phyloP scores from a whole-genome alignment of 2,797 vertebrate genomes.

The Vultur gryphus region DNA sequence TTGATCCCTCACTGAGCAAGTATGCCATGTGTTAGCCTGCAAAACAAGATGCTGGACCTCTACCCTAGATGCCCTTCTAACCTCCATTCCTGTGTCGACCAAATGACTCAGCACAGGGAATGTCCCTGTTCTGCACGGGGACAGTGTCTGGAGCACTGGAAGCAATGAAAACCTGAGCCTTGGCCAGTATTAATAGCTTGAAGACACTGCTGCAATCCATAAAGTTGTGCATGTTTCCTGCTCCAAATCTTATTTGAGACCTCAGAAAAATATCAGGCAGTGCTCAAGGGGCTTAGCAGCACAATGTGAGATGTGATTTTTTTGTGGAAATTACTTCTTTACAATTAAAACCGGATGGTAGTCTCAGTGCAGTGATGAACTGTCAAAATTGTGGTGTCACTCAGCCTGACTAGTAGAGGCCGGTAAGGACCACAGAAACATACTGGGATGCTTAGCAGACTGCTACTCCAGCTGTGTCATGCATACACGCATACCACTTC shows the following conservation, averaged over 20 bases:
- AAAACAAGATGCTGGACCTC: not conserved
- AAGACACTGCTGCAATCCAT: not conserved
- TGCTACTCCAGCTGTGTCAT: not conserved
- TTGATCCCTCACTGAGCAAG: not conserved
- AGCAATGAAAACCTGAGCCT: not conserved
- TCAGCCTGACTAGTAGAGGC: not conserved
- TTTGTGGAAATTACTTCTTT: not conserved
- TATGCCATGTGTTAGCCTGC: not conserved
- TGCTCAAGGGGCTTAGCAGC: not conserved
- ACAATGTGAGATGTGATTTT: not conserved
- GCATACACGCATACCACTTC: not conserved
- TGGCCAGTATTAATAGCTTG: not conserved
- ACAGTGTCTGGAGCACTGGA: not conserved
- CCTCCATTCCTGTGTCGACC: not conserved
- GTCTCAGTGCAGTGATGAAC: not conserved
- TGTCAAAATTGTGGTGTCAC: not conserved
- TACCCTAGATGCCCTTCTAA: not conserved
- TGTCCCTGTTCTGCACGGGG: not conserved
- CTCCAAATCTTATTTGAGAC: not conserved
- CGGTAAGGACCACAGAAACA: not conserved
- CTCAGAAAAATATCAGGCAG: not conserved
- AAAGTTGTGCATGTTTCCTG: not conserved
- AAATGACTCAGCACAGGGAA: not conserved
- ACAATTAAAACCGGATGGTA: not conserved
- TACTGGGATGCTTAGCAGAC: accelerated